Conservation (phyloP, 1,140 invertebrate genomes). For the Apolygus lucorum region DNA sequence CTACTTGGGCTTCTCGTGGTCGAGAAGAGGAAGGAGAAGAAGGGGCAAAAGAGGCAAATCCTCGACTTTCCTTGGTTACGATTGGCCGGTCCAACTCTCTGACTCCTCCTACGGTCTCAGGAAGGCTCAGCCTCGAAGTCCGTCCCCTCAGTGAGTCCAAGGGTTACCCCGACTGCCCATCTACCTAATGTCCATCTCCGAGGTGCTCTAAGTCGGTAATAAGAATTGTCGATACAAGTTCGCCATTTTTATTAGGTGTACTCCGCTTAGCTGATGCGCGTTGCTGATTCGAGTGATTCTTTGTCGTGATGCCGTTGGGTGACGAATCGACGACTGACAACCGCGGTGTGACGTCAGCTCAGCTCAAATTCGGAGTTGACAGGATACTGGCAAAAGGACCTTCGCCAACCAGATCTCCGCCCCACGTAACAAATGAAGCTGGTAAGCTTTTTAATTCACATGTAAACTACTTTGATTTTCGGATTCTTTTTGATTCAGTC, state of each 20-base stretch:
- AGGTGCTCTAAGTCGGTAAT: not conserved
- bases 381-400: constrained; percentile 43
- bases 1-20: not conserved
- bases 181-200: not conserved
- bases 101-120: not conserved
- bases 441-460: not conserved
- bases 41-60: not conserved
- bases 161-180: not conserved
- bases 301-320: not conserved
- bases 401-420: constrained; percentile 12
- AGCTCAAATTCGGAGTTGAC: constrained; percentile 45
- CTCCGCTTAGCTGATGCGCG: not conserved
- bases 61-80: not conserved
- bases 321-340: not conserved
- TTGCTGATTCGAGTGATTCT: not conserved
- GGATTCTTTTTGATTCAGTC: no score
- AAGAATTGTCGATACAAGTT: no score
- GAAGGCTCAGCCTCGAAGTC: not conserved
- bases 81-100: not conserved
- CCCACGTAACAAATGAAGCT: not conserved
- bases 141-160: not conserved
- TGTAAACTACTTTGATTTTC: no score
- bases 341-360: not conserved
- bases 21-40: not conserved
- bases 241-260: no score